Percentiles rank a stretch among this genome's conserved stretches.
Evolutionary conservation across 2,888 invertebrate genomes (phyloP).

Genomic region (Aquatica leii): DNA sequence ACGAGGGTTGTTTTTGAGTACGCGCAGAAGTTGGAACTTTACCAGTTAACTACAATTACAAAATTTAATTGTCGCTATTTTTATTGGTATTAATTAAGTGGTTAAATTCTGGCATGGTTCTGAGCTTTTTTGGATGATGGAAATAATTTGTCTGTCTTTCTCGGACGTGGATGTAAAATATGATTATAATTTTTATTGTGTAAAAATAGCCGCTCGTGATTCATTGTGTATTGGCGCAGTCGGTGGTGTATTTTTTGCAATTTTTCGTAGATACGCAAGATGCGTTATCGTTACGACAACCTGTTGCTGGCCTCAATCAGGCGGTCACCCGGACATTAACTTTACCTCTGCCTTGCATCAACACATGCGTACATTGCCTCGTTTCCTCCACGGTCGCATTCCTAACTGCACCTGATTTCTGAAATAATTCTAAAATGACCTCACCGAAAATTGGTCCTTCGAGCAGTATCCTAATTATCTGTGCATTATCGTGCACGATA

Average conservation of each 20-base stretch:
- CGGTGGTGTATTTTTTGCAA: not conserved
- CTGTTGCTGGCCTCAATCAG: constrained; percentile 42
- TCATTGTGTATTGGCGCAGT: not conserved
- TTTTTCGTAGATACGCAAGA: constrained; percentile 14
- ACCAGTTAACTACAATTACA: constrained; percentile 2
- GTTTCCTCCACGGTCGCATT: constrained; percentile 40
- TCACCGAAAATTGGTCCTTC: not conserved
- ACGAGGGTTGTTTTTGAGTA: not conserved
- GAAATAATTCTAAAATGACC: constrained; percentile 26
- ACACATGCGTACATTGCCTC: constrained; percentile 34
- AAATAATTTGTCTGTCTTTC: not conserved
- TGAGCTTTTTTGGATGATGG: constrained; percentile 2
- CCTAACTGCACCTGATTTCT: constrained; percentile 49
- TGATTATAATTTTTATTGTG: too few species aligned
- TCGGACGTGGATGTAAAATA: constrained; percentile 4
- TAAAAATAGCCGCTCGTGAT: not conserved
- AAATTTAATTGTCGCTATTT: not conserved
- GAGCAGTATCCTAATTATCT: too few species aligned
- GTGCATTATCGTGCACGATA: not conserved
- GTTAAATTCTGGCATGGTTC: constrained; percentile 5
- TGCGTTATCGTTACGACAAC: constrained; percentile 32
- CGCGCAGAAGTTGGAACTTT: not conserved
- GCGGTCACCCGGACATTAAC: constrained; percentile 46
- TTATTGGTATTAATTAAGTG: too few species aligned
- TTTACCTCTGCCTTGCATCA: constrained; percentile 39